Evolutionary conservation across 1,140 invertebrate species (phyloP), one percentile per base, ranked within the genome.

Genomic region (Scaptomyza pallida): DNA sequence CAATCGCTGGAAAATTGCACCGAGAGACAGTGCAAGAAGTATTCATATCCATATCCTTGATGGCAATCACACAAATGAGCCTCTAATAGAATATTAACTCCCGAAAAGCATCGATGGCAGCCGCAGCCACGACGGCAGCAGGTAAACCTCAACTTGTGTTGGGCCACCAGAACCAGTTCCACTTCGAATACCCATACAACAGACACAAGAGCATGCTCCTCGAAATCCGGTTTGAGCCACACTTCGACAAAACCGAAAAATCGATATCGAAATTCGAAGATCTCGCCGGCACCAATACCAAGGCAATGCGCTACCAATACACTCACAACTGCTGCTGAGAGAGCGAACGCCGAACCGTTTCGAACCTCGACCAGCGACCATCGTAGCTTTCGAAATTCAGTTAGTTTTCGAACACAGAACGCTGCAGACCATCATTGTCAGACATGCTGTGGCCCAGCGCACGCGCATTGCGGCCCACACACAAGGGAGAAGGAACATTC

Each of bases 31-130:
- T 16, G 40, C 35, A 8, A 10, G n/a, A 17, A 55, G 35, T 50
- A 37, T 61, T 16, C 12, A 33, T 50, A 23, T 40, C 37, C 75
- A 78, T 69, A 81, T 90, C 76, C 81, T 90, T 79, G 72, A 82
- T 90, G 74, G 78, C 74, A 88, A 89, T 90, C 85, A 80, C 78
- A 68, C 89, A 90, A 90, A 90, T 90, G 81, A 90, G 79, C 72
- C 86, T 76, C 82, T 90, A 90, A 90, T 90, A 89, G 89, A 90
- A 88, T 89, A 90, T 90, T 90, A 90, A 89, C 89, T 80, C 72
- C 69, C 70, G 70, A 75, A 81, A 81, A 83, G 69, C 82, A 70
- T 68, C 69, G 62, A 72, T 67, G 69, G 69, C 63, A 72, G 55
- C 43, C 44, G n/a, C 63, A 41, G 54, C 63, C 15, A 15, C 63